These are phyloP conservation scores for Serilophus lunatus DNA, from an alignment of 2,113 vertebrate species.

Conservation along the genomic window DNA sequence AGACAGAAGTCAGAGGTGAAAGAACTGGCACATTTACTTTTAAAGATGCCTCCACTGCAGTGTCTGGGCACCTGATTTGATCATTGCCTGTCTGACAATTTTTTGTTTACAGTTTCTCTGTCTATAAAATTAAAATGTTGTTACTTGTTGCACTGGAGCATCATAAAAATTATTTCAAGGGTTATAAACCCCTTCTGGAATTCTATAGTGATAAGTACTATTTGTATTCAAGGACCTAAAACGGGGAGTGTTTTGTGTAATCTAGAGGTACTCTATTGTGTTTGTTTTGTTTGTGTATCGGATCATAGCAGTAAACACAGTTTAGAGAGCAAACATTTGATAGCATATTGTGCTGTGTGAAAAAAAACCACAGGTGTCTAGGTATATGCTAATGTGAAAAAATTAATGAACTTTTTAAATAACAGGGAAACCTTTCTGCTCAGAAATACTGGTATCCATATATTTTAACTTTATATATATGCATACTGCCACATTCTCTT, in stretches of 20 bases:
- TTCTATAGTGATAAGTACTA: neutral
- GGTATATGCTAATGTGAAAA: slow-evolving; percentile 51
- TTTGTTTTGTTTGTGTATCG: slow-evolving; percentile 27
- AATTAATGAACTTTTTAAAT: slow-evolving; percentile 66
- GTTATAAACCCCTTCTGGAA: neutral
- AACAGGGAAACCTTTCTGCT: slow-evolving; percentile 38
- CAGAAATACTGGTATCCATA: neutral
- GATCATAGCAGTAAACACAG: slow-evolving; percentile 34
- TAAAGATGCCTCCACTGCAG: neutral
- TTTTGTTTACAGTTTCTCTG: neutral
- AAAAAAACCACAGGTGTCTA: neutral
- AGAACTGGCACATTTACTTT: neutral
- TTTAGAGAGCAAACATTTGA: slow-evolving; percentile 46
- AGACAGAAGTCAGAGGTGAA: neutral
- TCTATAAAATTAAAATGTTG: neutral
- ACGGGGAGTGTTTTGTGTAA: neutral
- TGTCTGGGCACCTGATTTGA: neutral
- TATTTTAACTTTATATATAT: neutral
- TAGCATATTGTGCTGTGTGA: neutral
- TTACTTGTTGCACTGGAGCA: neutral
- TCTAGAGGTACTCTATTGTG: neutral
- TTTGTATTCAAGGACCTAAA: neutral
- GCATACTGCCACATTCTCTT: slow-evolving; percentile 43
- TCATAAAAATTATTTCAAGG: neutral
- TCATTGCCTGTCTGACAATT: neutral